A percentile compares a stretch with the other conserved stretches of the same genome.
These are phyloP conservation scores for Trogon surrucura DNA, from an alignment of 2,113 vertebrate species.

Conservation along the genomic window DNA sequence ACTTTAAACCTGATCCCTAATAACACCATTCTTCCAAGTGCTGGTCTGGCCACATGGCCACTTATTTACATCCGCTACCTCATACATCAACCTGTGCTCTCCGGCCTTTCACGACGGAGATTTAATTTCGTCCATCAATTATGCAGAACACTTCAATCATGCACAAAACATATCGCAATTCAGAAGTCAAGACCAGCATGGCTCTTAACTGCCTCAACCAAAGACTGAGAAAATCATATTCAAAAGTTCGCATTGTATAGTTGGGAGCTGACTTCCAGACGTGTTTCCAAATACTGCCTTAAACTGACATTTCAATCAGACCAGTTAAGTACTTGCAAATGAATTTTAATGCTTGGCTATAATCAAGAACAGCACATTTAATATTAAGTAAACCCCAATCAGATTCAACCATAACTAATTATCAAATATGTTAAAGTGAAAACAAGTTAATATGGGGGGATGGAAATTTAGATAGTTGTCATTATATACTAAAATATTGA, in stretches of 20 bases:
- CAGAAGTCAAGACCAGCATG: neutral
- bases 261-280: neutral
- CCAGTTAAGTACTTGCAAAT: conserved; percentile 5
- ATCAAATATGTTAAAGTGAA: neutral
- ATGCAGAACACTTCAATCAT: neutral
- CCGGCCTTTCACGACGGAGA: neutral
- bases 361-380: neutral
- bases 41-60: neutral
- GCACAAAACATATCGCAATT: neutral
- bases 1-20: neutral
- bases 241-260: neutral
- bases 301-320: conserved; percentile 2
- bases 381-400: neutral
- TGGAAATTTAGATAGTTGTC: neutral
- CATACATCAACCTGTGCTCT: neutral
- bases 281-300: neutral
- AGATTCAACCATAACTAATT: neutral
- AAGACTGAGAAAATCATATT: neutral
- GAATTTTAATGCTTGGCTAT: neutral
- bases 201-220: neutral
- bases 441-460: neutral
- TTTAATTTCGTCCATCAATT: neutral
- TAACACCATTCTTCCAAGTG: neutral
- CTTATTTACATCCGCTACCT: neutral
- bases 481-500: neutral